Conservation (phyloP, 2,797 vertebrate species). For the Mormyrus hasselquistii region DNA sequence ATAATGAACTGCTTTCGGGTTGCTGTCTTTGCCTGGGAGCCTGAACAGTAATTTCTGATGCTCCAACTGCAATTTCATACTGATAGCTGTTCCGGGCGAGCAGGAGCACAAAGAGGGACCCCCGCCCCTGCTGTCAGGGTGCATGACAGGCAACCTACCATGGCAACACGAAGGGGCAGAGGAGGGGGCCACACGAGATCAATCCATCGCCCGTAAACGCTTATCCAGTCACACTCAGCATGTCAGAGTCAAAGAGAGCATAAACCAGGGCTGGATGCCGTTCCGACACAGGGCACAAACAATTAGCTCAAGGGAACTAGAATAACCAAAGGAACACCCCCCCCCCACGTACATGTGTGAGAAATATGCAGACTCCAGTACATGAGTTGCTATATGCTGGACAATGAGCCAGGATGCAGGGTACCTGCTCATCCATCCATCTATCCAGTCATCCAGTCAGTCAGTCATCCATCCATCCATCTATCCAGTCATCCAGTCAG, state of each 20-base stretch:
- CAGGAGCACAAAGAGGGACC: background rate
- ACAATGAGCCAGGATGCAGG: background rate
- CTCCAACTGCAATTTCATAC: background rate
- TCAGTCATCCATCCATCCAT: background rate
- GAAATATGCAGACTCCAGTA: background rate
- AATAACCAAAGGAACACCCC: background rate
- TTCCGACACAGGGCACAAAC: background rate
- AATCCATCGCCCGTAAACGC: background rate
- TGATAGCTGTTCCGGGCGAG: background rate
- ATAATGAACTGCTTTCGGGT: conserved; percentile 7
- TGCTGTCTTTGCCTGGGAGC: background rate
- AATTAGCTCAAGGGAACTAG: background rate
- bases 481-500: no score
- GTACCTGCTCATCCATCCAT: background rate
- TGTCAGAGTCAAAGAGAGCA: background rate
- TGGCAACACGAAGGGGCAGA: background rate
- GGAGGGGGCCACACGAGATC: background rate
- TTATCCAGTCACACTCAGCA: background rate
- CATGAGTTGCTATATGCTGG: background rate
- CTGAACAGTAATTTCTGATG: background rate
- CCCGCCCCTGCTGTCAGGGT: background rate
- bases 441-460: background rate
- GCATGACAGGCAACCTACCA: background rate
- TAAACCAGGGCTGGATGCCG: background rate
- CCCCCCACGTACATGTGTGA: background rate